Evolutionary conservation across 2,888 invertebrate species (phyloP).

Genomic region (Timema cristinae): DNA sequence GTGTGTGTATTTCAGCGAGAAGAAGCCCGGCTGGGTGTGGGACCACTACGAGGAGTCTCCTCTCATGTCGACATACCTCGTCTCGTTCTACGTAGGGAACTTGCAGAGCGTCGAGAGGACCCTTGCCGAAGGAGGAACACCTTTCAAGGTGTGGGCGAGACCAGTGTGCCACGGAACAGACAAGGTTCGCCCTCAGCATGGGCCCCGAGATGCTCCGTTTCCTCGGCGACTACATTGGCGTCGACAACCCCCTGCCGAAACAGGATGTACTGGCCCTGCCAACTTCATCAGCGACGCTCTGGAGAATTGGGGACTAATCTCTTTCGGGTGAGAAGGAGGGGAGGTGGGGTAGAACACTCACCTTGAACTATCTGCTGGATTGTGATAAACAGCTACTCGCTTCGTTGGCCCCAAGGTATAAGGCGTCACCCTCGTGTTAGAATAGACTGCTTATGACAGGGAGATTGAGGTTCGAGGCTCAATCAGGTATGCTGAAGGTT

Average conservation of each 20-base stretch:
- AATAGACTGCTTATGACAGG: too few relatives aligned
- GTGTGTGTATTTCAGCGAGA: constrained; percentile 11
- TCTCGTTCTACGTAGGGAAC: constrained; percentile 23
- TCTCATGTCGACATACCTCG: constrained; percentile 60
- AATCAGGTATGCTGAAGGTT: too few relatives aligned
- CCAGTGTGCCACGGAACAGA: constrained; percentile 39
- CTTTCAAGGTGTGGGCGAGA: constrained; percentile 43
- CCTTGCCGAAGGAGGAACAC: background rate
- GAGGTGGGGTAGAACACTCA: too few relatives aligned
- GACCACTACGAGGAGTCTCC: constrained; percentile 47
- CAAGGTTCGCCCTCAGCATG: constrained; percentile 47
- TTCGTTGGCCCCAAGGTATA: too few relatives aligned
- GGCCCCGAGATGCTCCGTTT: constrained; percentile 46
- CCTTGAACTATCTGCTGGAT: too few relatives aligned
- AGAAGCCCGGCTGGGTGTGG: constrained; percentile 19
- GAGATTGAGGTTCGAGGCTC: too few relatives aligned
- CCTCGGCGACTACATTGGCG: constrained; percentile 45
- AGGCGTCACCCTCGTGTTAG: too few relatives aligned
- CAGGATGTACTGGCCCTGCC: constrained; percentile 69
- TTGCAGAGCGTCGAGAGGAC: constrained; percentile 10
- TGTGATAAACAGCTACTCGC: too few relatives aligned
- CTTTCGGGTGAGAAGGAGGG: constrained; percentile 46
- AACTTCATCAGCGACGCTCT: constrained; percentile 64
- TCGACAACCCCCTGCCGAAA: constrained; percentile 54
- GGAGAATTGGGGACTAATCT: constrained; percentile 64